These are phyloP conservation scores for Tetranychus urticae DNA, from an alignment of 1,140 invertebrate species.

Conservation along the genomic window DNA sequence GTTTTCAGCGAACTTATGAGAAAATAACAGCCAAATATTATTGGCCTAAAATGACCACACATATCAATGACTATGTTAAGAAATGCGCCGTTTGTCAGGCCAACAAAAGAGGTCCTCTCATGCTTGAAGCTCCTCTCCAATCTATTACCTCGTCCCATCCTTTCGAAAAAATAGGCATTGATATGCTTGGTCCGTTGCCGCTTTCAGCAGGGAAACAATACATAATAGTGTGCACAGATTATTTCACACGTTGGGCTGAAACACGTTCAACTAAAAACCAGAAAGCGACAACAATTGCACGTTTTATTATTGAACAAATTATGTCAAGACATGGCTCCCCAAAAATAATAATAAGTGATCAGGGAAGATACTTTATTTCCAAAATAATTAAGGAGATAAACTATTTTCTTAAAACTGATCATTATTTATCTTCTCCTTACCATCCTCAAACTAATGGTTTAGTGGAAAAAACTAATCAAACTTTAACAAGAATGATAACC, in stretches of 20 bases:
- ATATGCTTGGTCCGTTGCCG: constrained; percentile 13
- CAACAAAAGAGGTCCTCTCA: background rate
- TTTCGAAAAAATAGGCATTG: constrained; percentile 13
- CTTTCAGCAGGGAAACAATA: constrained; percentile 4
- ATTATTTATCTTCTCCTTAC: no score
- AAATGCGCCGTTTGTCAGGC: constrained; percentile 10
- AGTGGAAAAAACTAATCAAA: no score
- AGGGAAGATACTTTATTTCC: no score
- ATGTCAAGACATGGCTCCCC: no score
- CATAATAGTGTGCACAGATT: constrained; percentile 13
- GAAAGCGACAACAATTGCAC: background rate
- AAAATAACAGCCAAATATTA: constrained; percentile 10
- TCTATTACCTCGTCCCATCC: constrained; percentile 6
- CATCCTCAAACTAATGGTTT: no score
- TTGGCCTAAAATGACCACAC: constrained; percentile 10
- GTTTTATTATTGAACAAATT: background rate
- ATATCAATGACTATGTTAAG: constrained; percentile 8
- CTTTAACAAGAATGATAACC: no score
- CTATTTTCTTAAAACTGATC: no score
- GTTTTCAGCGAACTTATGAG: constrained; percentile 9
- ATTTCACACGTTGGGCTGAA: constrained; percentile 14
- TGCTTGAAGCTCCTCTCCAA: background rate
- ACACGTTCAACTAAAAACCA: constrained; percentile 9
- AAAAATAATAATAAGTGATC: no score
- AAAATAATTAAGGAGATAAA: no score